A percentile compares a stretch with the other conserved stretches of the same genome.
Conservation (phyloP, 2,888 invertebrate species). For the Sylvicola fuscatus region DNA sequence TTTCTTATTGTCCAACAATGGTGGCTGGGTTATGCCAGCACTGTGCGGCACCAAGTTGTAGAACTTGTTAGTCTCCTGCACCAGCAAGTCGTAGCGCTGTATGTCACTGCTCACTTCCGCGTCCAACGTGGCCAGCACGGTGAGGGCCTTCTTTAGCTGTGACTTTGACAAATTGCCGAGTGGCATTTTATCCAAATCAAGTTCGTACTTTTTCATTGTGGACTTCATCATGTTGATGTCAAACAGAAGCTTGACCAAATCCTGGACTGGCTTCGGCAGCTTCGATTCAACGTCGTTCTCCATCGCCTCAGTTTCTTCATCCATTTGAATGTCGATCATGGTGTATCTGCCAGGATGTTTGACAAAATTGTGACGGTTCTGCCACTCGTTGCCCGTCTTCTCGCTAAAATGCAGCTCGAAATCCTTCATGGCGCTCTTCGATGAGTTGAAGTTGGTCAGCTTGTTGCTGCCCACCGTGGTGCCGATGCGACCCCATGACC, state of each 20-base stretch:
- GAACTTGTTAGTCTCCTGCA: conserved; percentile 83
- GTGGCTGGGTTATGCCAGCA: conserved; percentile 70
- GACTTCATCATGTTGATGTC: conserved; percentile 82
- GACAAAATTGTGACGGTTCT: conserved; percentile 38
- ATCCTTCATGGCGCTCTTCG: conserved; percentile 33
- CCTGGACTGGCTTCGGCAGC: conserved; percentile 55
- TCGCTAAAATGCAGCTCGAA: conserved; percentile 51
- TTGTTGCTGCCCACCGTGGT: conserved; percentile 72
- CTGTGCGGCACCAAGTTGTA: conserved; percentile 92
- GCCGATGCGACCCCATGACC: conserved; percentile 93
- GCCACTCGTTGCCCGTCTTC: conserved; percentile 71
- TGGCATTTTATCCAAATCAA: conserved; percentile 97
- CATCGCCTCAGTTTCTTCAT: conserved; percentile 26
- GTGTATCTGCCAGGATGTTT: conserved; percentile 54
- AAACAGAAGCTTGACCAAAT: conserved; percentile 69
- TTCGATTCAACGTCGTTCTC: conserved; percentile 34
- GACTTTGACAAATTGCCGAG: conserved; percentile 84
- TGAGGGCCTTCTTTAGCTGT: conserved; percentile 72
- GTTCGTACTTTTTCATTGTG: conserved; percentile 83
- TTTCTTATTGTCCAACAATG: conserved; percentile 54
- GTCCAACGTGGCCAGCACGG: conserved; percentile 52
- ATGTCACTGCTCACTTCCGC: conserved; percentile 29
- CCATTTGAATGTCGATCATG: conserved; percentile 81
- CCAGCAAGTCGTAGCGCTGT: conserved; percentile 28
- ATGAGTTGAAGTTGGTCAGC: conserved; percentile 27